A percentile compares a stretch with the other conserved stretches of the same genome.
Evolutionary conservation across 2,797 vertebrate genomes (phyloP).

Genomic region (Myoxocephalus aenaeus): DNA sequence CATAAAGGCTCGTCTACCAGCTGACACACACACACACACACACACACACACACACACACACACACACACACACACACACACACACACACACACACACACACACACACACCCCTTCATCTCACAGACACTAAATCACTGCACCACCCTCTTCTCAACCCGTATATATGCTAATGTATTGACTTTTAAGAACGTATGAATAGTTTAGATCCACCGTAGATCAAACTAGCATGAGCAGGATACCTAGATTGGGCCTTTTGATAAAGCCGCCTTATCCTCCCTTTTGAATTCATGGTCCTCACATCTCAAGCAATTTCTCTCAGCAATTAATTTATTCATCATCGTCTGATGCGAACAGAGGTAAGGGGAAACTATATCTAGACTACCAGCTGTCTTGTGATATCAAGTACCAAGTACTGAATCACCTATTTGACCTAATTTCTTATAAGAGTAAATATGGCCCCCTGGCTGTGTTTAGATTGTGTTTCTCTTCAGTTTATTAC

Average conservation of each 20-base stretch:
- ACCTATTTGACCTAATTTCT: neutral
- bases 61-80: slow-evolving; percentile 37
- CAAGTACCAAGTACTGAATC: slow-evolving; percentile 20
- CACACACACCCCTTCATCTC: neutral
- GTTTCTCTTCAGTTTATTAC: neutral
- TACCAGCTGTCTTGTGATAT: slow-evolving; percentile 22
- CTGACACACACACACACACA: slow-evolving; percentile 50
- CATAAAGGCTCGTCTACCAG: slow-evolving; percentile 71
- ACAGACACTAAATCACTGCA: slow-evolving; percentile 17
- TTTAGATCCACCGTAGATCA: slow-evolving; percentile 7
- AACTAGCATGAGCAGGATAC: neutral
- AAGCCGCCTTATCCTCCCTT: slow-evolving; percentile 2
- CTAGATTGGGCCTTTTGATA: neutral
- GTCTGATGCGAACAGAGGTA: slow-evolving; percentile 1
- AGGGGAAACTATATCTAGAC: slow-evolving; percentile 4
- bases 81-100: slow-evolving; percentile 35
- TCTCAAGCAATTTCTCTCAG: neutral
- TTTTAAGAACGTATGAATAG: neutral
- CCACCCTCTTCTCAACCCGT: neutral
- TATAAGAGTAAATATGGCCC: neutral
- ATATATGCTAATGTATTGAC: slow-evolving; percentile 8
- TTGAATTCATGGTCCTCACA: slow-evolving; percentile 3
- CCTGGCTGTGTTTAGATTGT: neutral
- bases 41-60: neutral
- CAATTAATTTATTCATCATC: neutral